Conservation (phyloP, 1,140 invertebrate genomes). For the Adelges cooleyi region DNA sequence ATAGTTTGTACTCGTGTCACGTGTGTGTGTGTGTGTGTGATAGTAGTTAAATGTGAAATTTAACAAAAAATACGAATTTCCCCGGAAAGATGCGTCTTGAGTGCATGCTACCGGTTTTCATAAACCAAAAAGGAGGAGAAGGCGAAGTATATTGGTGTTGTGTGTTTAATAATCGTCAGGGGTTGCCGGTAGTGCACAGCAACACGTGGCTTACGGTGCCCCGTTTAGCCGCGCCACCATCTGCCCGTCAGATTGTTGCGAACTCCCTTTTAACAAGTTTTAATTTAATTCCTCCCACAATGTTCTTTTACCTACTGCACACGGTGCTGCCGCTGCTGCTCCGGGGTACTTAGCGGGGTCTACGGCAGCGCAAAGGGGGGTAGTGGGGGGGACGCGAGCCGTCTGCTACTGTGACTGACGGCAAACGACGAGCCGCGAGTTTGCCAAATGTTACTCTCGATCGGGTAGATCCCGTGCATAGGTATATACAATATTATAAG, state of each 20-base stretch:
- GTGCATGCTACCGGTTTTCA: no score
- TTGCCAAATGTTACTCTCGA: constrained; percentile 26
- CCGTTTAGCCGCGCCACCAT: constrained; percentile 1
- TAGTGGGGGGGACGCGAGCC: constrained; percentile 1
- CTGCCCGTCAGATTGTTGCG: constrained; percentile 28
- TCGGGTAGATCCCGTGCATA: constrained; percentile 16
- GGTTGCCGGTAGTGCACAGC: no score
- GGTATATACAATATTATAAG: background rate
- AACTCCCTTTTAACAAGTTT: constrained; percentile 29
- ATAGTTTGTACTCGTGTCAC: no score
- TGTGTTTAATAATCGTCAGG: no score
- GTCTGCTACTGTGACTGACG: constrained; percentile 27
- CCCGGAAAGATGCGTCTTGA: no score
- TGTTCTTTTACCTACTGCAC: background rate
- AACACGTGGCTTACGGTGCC: no score
- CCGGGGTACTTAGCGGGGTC: constrained; percentile 15
- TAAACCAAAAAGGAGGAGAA: no score
- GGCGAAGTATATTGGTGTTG: no score
- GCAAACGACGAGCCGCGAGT: background rate
- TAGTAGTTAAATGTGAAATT: no score
- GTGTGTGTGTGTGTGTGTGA: no score
- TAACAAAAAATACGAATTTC: no score
- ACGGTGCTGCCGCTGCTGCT: background rate
- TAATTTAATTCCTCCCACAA: constrained; percentile 27
- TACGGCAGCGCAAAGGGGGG: background rate